These are phyloP conservation scores for Drosophila austrosaltans DNA, from an alignment of 2,888 invertebrate genomes.

Conservation along the genomic window DNA sequence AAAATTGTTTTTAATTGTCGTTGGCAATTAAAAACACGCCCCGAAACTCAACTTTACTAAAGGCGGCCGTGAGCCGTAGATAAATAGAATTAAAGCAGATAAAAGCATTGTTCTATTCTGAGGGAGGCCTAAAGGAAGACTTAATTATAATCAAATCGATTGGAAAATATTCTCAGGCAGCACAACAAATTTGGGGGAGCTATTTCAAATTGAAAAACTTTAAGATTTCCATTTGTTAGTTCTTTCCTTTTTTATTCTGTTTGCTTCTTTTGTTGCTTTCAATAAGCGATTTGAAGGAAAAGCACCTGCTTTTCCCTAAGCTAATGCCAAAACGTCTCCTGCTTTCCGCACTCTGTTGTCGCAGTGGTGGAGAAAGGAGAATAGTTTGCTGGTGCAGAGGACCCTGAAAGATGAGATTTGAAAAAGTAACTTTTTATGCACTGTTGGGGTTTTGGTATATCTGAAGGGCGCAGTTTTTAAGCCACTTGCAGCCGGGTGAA, in stretches of 20 bases:
- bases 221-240: constrained; percentile 2
- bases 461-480: constrained; percentile 44
- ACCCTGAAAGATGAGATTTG: constrained; percentile 36
- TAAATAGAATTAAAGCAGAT: constrained; percentile 38
- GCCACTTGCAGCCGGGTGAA: constrained; percentile 53
- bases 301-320: constrained; percentile 9
- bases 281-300: constrained; percentile 18
- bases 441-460: constrained; percentile 47
- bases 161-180: neutral
- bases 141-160: constrained; percentile 2
- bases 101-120: constrained; percentile 27
- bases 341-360: constrained; percentile 1
- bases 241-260: neutral
- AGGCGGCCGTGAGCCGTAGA: constrained; percentile 32
- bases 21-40: constrained; percentile 75
- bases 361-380: too few species aligned
- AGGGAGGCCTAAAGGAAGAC: neutral
- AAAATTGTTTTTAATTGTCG: constrained; percentile 77
- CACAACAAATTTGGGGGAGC: neutral
- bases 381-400: neutral
- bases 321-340: constrained; percentile 4
- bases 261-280: constrained; percentile 10
- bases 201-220: constrained; percentile 7
- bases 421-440: constrained; percentile 48
- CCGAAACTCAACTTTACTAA: constrained; percentile 37